These are phyloP conservation scores for Mirza zaza DNA, from an alignment of 2,113 vertebrate species.

Conservation along the genomic window DNA sequence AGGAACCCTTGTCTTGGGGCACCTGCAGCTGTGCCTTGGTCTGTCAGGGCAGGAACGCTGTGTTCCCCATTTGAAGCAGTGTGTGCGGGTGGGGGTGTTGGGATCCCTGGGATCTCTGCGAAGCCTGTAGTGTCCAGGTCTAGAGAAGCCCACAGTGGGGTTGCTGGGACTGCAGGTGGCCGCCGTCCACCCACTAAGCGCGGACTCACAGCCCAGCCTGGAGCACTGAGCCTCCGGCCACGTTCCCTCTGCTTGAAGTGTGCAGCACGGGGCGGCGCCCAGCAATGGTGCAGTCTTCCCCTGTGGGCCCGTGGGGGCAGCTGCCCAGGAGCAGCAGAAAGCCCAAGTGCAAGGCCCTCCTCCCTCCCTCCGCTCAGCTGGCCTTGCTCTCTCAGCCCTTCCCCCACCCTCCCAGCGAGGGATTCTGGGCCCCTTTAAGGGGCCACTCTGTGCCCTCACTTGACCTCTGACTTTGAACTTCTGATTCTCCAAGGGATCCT, in stretches of 20 bases:
- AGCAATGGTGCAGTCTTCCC: accelerated
- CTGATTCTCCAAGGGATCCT: neutral
- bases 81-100: neutral
- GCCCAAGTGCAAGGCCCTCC: neutral
- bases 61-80: neutral
- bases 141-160: neutral
- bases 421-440: neutral
- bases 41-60: neutral
- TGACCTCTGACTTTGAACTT: neutral
- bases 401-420: neutral
- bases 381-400: neutral
- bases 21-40: neutral
- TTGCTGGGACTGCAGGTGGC: neutral
- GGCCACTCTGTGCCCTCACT: no score
- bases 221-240: no score
- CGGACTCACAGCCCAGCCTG: neutral
- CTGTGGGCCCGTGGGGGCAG: neutral
- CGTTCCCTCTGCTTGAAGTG: neutral
- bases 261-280: neutral
- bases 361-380: neutral
- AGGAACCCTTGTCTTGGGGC: accelerated
- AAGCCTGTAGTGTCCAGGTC: neutral
- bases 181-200: accelerated
- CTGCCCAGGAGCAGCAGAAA: neutral
- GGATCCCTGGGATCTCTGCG: neutral